These are phyloP conservation scores for Todiramphus chloris DNA, from an alignment of 2,113 vertebrate genomes.

Conservation along the genomic window DNA sequence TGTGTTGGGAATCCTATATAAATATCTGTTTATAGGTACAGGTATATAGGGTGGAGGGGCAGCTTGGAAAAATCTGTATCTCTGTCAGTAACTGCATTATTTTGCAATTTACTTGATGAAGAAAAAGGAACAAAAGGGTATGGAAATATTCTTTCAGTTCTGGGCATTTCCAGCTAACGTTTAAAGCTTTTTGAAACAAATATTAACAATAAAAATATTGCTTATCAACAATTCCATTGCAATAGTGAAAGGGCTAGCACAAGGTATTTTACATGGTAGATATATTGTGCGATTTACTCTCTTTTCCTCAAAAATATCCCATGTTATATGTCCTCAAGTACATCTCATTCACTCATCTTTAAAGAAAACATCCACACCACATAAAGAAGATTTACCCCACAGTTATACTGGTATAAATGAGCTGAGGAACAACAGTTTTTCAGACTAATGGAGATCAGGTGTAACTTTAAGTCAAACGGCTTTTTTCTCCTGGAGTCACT, in stretches of 20 bases:
- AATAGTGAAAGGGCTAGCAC: background rate
- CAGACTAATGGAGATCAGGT: background rate
- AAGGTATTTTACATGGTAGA: background rate
- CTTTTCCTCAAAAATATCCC: background rate
- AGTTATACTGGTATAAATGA: background rate
- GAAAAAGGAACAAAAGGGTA: background rate
- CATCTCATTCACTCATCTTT: background rate
- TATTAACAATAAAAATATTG: background rate
- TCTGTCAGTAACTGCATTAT: background rate
- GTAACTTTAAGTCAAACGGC: background rate
- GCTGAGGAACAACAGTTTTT: background rate
- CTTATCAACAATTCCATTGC: background rate
- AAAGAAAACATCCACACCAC: background rate
- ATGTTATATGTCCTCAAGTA: background rate
- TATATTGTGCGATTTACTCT: background rate
- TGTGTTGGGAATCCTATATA: background rate
- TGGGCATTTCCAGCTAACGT: background rate
- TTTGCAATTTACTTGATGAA: background rate
- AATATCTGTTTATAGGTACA: background rate
- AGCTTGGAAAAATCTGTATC: background rate
- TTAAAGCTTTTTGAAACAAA: background rate
- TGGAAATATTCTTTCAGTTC: background rate
- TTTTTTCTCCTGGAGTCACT: background rate
- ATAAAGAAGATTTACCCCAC: background rate
- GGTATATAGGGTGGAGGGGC: background rate